Conservation (phyloP, 2,888 invertebrate species). For the Yponomeuta evonymella region DNA sequence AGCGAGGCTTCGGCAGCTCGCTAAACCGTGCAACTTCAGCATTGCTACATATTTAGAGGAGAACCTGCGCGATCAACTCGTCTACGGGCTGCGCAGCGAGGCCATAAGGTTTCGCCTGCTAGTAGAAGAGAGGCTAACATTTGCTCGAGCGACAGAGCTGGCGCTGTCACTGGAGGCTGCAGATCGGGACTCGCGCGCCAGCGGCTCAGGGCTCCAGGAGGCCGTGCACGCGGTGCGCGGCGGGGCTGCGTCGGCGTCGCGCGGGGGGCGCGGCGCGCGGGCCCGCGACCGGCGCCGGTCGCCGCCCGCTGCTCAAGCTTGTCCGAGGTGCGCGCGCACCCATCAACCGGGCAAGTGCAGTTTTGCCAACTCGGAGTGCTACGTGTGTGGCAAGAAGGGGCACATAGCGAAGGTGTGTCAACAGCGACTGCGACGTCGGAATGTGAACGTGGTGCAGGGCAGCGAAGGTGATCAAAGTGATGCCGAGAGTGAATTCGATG, state of each 20-base stretch:
- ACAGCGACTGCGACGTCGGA: background rate
- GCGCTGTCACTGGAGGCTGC: slow-evolving; percentile 17
- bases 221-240: too few species aligned
- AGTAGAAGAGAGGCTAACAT: slow-evolving; percentile 9
- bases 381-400: slow-evolving; percentile 9
- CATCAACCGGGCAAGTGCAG: background rate
- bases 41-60: slow-evolving; percentile 5
- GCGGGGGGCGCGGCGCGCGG: slow-evolving; percentile 9
- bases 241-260: background rate
- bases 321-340: background rate
- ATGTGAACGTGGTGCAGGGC: slow-evolving; percentile 3
- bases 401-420: slow-evolving; percentile 14
- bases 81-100: slow-evolving; percentile 15
- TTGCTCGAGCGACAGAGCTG: slow-evolving; percentile 12
- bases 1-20: background rate
- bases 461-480: background rate
- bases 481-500: slow-evolving; percentile 6
- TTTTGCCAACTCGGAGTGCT: slow-evolving; percentile 15
- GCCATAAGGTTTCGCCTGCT: slow-evolving; percentile 12
- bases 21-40: slow-evolving; percentile 2
- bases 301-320: background rate
- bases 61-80: slow-evolving; percentile 15
- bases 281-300: background rate
- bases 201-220: background rate
- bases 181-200: slow-evolving; percentile 10